phyloP scores from a whole-genome alignment of 2,797 vertebrate species.

The Propithecus perrieri region DNA sequence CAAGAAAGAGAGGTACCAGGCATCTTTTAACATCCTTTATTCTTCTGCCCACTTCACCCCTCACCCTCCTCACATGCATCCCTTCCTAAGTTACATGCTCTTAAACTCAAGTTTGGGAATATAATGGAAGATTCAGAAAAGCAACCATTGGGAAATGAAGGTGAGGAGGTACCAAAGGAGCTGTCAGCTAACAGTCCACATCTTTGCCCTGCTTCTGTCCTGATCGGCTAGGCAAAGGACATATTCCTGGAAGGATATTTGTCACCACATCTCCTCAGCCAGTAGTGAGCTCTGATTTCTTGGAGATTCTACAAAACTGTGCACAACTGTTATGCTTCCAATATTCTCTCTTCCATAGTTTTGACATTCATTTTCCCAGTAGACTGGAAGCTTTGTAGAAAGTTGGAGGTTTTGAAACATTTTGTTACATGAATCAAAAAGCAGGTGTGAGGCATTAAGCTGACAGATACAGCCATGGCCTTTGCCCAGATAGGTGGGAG shows the following conservation, averaged over 20 bases:
- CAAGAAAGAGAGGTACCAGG: not conserved
- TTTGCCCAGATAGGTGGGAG: not conserved
- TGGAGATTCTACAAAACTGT: not conserved
- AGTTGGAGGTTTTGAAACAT: not conserved
- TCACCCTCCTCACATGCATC: too few relatives aligned
- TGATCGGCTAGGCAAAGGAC: not conserved
- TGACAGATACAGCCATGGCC: not conserved
- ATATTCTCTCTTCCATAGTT: not conserved
- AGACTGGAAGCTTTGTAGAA: not conserved
- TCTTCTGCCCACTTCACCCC: not conserved
- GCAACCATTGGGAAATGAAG: not conserved
- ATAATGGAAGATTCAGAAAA: not conserved
- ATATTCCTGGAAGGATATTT: not conserved
- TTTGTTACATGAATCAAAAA: not conserved
- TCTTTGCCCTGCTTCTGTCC: not conserved
- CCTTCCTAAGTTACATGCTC: not conserved
- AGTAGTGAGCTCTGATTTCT: not conserved
- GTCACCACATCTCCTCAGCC: not conserved
- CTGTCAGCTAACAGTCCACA: not conserved
- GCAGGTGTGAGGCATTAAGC: not conserved
- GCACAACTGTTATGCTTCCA: not conserved
- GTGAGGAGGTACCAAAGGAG: not conserved
- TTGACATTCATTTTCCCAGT: not conserved
- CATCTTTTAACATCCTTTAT: not conserved
- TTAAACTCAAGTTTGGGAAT: not conserved